Conservation (phyloP, 2,797 vertebrate species). For the Muscicapa comitata region DNA sequence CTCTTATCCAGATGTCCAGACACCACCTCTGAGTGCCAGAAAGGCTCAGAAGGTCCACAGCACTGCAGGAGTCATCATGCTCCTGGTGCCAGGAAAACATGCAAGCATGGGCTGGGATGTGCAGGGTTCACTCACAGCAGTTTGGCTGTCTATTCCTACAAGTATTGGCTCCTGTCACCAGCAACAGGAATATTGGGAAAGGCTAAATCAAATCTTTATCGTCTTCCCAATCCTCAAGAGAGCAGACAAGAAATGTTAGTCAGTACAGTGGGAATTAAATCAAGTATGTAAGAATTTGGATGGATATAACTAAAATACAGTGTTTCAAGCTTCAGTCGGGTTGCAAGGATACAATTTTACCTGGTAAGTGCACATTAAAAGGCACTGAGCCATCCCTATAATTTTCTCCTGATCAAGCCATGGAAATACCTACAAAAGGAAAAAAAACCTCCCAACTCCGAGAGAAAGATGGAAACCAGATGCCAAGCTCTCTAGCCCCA, state of each 20-base stretch:
- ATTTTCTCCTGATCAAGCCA: background rate
- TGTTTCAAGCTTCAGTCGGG: background rate
- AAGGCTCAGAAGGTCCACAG: background rate
- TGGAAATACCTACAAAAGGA: background rate
- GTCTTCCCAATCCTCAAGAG: background rate
- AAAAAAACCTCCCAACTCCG: background rate
- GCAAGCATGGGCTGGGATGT: background rate
- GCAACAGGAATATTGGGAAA: background rate
- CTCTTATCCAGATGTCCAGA: background rate
- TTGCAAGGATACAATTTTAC: background rate
- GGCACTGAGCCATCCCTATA: background rate
- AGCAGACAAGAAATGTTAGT: background rate
- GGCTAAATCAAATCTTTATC: background rate
- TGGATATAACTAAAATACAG: background rate
- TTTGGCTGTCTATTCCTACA: background rate
- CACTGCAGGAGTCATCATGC: rapidly evolving
- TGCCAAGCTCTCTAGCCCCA: background rate
- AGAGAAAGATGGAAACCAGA: background rate
- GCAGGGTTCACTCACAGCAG: background rate
- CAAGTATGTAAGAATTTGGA: background rate
- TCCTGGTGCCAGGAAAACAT: background rate
- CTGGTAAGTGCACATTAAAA: background rate
- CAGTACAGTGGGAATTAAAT: background rate
- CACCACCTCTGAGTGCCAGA: background rate
- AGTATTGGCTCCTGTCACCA: background rate